These are phyloP conservation scores for Lysandra bellargus DNA, from an alignment of 2,888 invertebrate species.

Conservation along the genomic window DNA sequence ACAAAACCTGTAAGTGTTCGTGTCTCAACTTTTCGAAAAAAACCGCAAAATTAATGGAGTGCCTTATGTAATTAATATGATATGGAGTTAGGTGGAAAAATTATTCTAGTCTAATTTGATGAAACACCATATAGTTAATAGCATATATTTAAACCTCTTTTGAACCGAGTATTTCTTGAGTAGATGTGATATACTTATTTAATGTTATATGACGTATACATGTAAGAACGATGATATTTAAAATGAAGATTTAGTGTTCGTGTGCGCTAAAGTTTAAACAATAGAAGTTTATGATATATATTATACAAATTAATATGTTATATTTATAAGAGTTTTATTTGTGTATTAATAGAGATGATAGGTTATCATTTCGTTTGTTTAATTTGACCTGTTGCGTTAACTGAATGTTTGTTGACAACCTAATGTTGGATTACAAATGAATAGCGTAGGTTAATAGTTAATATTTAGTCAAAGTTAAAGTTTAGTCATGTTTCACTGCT, in stretches of 20 bases:
- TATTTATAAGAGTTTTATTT: constrained; percentile 44
- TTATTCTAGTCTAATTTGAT: constrained; percentile 80
- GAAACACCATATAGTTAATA: constrained; percentile 78
- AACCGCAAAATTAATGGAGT: constrained; percentile 79
- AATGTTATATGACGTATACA: constrained; percentile 56
- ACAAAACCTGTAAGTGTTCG: constrained; percentile 59
- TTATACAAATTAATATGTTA: constrained; percentile 49
- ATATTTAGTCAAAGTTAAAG: constrained; percentile 42
- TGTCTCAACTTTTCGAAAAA: constrained; percentile 70
- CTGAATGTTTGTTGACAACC: constrained; percentile 34
- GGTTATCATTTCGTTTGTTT: constrained; percentile 37
- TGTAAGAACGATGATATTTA: constrained; percentile 43
- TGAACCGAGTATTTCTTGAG: constrained; percentile 65
- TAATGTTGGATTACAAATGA: constrained; percentile 38
- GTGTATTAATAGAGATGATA: constrained; percentile 43
- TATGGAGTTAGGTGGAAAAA: constrained; percentile 78
- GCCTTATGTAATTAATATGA: constrained; percentile 80
- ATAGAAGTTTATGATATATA: constrained; percentile 44
- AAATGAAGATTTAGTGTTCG: constrained; percentile 49
- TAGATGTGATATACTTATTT: constrained; percentile 66
- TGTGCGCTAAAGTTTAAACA: constrained; percentile 54
- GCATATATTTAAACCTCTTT: constrained; percentile 66
- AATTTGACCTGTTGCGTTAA: constrained; percentile 38
- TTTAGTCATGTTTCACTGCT: constrained; percentile 42
- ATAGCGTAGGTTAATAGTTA: constrained; percentile 40